phyloP scores from a whole-genome alignment of 2,113 vertebrate genomes.

The Peromyscus leucopus region DNA sequence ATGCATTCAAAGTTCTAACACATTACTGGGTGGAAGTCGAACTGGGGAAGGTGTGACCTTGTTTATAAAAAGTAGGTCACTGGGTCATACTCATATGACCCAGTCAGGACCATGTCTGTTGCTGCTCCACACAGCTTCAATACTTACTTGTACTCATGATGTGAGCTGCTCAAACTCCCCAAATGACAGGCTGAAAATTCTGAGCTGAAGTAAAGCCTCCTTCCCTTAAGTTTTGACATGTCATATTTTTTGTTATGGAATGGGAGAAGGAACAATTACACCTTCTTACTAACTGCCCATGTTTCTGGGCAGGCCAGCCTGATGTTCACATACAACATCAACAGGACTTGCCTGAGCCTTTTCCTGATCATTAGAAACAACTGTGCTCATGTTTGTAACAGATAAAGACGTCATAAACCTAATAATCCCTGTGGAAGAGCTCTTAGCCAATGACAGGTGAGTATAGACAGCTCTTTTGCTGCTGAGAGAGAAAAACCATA shows the following conservation, averaged over 20 bases:
- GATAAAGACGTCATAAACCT: not conserved
- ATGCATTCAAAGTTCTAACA: not conserved
- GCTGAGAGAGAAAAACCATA: rapidly evolving
- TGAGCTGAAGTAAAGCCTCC: not conserved
- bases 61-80: not conserved
- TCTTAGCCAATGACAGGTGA: not conserved
- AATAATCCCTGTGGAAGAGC: not conserved
- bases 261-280: not conserved
- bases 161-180: not conserved
- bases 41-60: not conserved
- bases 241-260: not conserved
- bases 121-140: not conserved
- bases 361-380: not conserved
- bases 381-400: rapidly evolving
- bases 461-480: rapidly evolving
- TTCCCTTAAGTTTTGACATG: not conserved
- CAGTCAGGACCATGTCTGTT: not conserved
- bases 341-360: not conserved
- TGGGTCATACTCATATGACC: not conserved
- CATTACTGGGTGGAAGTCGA: not conserved
- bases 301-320: not conserved
- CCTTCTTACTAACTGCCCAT: not conserved
- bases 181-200: not conserved
- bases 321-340: not conserved
- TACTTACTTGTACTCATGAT: not conserved